These are phyloP conservation scores for Coturnix japonica DNA, from an alignment of 2,113 vertebrate genomes.

Conservation along the genomic window DNA sequence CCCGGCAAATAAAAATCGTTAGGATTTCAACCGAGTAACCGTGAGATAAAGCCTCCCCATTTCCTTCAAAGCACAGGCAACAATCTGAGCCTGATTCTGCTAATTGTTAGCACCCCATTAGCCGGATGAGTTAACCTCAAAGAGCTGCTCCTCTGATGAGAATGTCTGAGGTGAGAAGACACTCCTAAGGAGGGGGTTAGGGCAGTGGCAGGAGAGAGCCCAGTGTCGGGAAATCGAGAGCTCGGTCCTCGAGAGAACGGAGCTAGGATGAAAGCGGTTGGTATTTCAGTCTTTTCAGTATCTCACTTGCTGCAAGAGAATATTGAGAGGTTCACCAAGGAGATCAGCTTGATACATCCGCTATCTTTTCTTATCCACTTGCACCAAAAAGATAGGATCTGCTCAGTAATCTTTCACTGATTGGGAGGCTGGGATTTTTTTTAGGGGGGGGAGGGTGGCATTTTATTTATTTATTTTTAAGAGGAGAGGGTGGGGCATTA, in stretches of 20 bases:
- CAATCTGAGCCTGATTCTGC: not conserved
- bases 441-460: too few relatives aligned
- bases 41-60: not conserved
- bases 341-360: not conserved
- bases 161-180: not conserved
- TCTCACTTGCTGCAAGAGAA: not conserved
- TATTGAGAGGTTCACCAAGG: not conserved
- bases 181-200: not conserved
- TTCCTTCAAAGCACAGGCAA: not conserved
- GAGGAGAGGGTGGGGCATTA: too few relatives aligned
- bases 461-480: not conserved
- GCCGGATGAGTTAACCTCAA: conserved; percentile 34
- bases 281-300: not conserved
- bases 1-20: not conserved
- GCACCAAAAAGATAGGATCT: not conserved
- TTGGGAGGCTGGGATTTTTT: not conserved
- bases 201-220: not conserved
- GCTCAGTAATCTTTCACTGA: not conserved
- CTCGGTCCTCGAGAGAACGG: not conserved
- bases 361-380: not conserved
- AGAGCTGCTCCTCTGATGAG: not conserved
- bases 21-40: not conserved
- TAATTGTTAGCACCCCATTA: conserved; percentile 15
- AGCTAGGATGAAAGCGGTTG: not conserved
- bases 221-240: too few relatives aligned